Base-by-base conservation (phyloP, 2,797 vertebrate species). In the Euphonia xanthogaster region DNA sequence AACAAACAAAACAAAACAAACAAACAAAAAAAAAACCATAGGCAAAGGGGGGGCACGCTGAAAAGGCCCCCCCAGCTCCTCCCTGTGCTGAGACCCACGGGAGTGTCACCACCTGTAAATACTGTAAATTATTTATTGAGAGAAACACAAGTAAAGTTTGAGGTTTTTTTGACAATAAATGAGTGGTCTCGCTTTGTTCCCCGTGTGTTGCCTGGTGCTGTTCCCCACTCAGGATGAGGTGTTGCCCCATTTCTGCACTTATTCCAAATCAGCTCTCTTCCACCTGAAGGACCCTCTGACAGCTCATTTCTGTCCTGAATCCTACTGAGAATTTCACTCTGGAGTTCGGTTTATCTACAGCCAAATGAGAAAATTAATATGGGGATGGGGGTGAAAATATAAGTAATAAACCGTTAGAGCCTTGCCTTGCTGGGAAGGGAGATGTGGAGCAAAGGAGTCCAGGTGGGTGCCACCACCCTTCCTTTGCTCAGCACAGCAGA, bases 111-210 rank as follows among this genome's bases (percentile, higher is more conserved):
- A 57, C 96, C 7, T 99, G 99, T 99, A 99, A 96, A 99, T 99
- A 99, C 96, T 99, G 99, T 99, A 99, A 99, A 99, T 99, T 99
- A 99, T 99, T 99, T 99, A 99, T 99, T 99, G 98, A 99, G 97
- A 96, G 88, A 97, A 98, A 97, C 67, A 3, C 97, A 97, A 98
- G 97, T 98, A 98, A 98, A 98, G 90, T 91, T 96, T 94, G 96
- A 96, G 91, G 51, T 15, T 94, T 97, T 93, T 93, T 89, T 93
- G 92, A 96, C 66, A 80, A 61, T 25, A 42, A 86, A 50, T 5
- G 85, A 62, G 75, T 88, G 61, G 82, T 89, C 40, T 96, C 12
- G 0, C 28, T 95, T 95, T 96, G 76, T 96, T 94, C 39, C 70
- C 3, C 0, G 15, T 48, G 31, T 51, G 35, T 54, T 74, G 33